Percentiles rank a stretch among this genome's conserved stretches.
These are phyloP conservation scores for Boulengeromyrus knoepffleri DNA, from an alignment of 2,113 vertebrate species.

Conservation along the genomic window DNA sequence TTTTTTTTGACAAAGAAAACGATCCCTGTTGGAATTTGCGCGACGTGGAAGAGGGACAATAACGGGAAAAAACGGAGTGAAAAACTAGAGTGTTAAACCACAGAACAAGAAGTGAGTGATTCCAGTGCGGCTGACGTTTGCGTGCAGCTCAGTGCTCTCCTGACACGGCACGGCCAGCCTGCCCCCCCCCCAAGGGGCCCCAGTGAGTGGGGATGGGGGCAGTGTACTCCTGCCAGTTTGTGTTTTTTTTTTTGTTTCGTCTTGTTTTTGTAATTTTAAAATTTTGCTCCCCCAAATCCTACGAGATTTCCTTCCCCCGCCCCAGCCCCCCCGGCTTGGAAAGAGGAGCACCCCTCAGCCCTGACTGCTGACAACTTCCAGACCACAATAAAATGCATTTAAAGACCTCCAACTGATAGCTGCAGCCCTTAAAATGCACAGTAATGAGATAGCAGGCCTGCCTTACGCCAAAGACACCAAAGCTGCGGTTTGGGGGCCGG, in stretches of 20 bases:
- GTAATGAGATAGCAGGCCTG: neutral
- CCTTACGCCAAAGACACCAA: neutral
- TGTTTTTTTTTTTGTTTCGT: neutral
- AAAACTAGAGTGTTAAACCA: conserved; percentile 32
- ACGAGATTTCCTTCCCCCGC: neutral
- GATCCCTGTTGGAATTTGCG: neutral
- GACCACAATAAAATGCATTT: conserved; percentile 11
- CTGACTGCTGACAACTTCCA: neutral
- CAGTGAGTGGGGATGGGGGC: neutral
- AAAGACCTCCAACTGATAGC: conserved; percentile 5
- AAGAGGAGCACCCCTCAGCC: too few relatives aligned
- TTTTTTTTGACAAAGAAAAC: neutral
- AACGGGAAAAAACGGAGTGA: neutral
- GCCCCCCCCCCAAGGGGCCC: neutral
- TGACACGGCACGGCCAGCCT: neutral
- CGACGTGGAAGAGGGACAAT: neutral
- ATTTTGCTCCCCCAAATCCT: neutral
- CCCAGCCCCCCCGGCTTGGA: conserved; percentile 27
- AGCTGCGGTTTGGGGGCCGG: neutral
- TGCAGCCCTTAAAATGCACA: neutral
- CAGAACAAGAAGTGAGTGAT: conserved; percentile 32
- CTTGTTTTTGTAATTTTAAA: neutral
- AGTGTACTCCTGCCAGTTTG: neutral
- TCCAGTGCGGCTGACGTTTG: conserved; percentile 56
- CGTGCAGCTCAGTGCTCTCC: conserved; percentile 44